A percentile compares a stretch with the other conserved stretches of the same genome.
Evolutionary conservation across 2,113 vertebrate species (phyloP).

Genomic region (Emydura subglobosa): DNA sequence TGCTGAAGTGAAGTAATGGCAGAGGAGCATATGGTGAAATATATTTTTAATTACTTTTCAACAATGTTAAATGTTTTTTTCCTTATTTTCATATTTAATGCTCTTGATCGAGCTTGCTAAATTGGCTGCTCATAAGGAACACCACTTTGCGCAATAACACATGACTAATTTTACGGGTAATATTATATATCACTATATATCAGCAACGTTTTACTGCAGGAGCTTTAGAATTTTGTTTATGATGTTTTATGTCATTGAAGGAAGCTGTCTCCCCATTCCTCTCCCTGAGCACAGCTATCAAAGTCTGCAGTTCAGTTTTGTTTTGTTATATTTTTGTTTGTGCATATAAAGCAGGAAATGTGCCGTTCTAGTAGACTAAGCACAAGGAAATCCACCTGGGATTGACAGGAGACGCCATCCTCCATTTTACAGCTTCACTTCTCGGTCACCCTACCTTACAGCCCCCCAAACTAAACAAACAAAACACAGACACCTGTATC

Average conservation of each 20-base stretch:
- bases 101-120: conserved; percentile 76
- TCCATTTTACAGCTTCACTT: conserved; percentile 30
- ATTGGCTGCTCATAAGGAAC: conserved; percentile 67
- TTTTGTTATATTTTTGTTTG: conserved; percentile 48
- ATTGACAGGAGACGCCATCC: neutral
- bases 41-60: conserved; percentile 87
- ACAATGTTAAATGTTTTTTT: conserved; percentile 79
- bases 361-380: conserved; percentile 49
- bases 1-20: conserved; percentile 74
- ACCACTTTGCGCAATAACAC: conserved; percentile 74
- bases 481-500: conserved; percentile 27
- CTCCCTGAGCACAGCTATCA: neutral
- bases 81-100: conserved; percentile 82
- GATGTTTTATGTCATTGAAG: conserved; percentile 43
- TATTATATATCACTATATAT: conserved; percentile 58
- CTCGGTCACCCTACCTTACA: conserved; percentile 17
- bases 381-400: conserved; percentile 58
- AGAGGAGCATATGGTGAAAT: conserved; percentile 82
- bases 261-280: conserved; percentile 27
- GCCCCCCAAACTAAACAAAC: neutral
- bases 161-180: conserved; percentile 77
- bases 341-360: conserved; percentile 60
- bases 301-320: neutral
- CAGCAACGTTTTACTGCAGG: conserved; percentile 50
- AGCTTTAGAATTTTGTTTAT: conserved; percentile 67